Evolutionary conservation across 2,797 vertebrate species (phyloP).

Genomic region (Tamandua tetradactyla): DNA sequence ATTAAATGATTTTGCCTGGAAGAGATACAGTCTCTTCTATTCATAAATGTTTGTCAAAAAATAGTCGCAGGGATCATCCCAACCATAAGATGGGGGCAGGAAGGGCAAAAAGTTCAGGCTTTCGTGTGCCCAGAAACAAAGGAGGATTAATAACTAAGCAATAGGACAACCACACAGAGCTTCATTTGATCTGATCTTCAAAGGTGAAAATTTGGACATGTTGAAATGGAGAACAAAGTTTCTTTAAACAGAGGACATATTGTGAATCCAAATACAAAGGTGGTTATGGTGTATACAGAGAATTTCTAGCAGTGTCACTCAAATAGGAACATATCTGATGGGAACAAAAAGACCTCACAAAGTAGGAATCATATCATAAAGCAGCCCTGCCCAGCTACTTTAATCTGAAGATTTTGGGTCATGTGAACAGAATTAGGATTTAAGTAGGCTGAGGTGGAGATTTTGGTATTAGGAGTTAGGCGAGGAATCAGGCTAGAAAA

Average conservation of each 20-base stretch:
- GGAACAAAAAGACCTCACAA: background rate
- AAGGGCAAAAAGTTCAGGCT: background rate
- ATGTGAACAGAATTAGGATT: background rate
- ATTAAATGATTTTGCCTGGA: background rate
- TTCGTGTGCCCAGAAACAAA: background rate
- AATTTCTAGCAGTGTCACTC: background rate
- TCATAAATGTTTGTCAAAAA: background rate
- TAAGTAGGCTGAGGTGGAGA: background rate
- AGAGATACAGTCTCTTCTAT: background rate
- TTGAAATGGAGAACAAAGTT: background rate
- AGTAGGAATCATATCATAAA: background rate
- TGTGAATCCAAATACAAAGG: background rate
- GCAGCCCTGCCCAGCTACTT: background rate
- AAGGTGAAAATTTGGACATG: background rate
- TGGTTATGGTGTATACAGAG: rapidly evolving
- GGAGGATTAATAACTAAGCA: background rate
- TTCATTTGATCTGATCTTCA: background rate
- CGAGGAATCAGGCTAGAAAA: background rate
- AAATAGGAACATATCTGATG: background rate
- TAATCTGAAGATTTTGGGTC: background rate
- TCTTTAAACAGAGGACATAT: background rate
- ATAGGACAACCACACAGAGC: background rate
- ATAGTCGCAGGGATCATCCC: background rate
- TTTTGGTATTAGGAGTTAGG: background rate
- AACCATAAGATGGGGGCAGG: background rate